Percentiles rank a stretch among this genome's conserved stretches.
Evolutionary conservation across 2,113 vertebrate genomes (phyloP).

Genomic region (Bos indicus): DNA sequence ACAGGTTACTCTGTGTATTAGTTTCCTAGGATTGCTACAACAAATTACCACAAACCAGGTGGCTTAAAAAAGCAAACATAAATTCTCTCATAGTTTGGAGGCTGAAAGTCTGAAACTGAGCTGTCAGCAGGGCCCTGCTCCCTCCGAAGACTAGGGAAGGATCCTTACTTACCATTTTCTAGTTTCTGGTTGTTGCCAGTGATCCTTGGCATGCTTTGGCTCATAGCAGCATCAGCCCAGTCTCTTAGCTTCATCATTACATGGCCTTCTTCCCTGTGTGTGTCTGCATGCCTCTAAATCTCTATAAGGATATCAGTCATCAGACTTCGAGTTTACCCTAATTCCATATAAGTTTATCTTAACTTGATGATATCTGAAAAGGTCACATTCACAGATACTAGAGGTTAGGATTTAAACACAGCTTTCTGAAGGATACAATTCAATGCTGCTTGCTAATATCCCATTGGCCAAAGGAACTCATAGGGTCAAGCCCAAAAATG

Average conservation of each 20-base stretch:
- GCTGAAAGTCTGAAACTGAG: background rate
- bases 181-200: background rate
- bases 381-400: background rate
- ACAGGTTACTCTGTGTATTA: background rate
- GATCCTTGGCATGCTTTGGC: background rate
- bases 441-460: background rate
- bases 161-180: slow-evolving; percentile 38
- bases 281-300: background rate
- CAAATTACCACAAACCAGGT: background rate
- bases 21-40: background rate
- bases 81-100: background rate
- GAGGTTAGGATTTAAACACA: background rate
- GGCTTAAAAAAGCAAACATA: background rate
- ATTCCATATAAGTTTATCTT: background rate
- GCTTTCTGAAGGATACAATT: background rate
- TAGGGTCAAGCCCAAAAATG: background rate
- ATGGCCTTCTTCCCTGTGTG: background rate
- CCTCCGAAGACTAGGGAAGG: background rate
- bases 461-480: background rate
- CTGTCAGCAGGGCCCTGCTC: background rate
- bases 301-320: background rate
- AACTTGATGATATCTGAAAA: background rate
- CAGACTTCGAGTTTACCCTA: background rate
- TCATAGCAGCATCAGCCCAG: background rate
- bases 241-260: background rate